Base-by-base conservation (phyloP, 2,113 vertebrate genomes). In the Urocolius indicus region DNA sequence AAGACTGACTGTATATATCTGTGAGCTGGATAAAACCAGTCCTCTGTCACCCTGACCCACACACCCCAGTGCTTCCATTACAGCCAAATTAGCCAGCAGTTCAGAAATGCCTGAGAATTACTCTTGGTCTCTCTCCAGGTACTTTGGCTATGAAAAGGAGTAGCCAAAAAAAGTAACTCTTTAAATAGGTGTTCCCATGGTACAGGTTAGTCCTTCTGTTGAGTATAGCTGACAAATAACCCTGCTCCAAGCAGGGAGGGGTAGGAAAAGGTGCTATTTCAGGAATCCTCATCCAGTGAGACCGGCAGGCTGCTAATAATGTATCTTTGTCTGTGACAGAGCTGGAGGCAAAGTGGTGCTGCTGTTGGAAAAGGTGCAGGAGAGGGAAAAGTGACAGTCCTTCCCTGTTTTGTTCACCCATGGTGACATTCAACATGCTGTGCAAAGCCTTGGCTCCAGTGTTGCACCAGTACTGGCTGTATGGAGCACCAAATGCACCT, bases 391-490 rank as follows among this genome's bases (percentile, higher is more conserved):
- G 19, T 41, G 34, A 19, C 8, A 19, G 38, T 49, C 15, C n/a
- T 51, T 84, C n/a, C 41, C 18, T 11, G 20, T 11, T 90, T 58
- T 46, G 11, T 38, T 29, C 32, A 82, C 29, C 55, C 29, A 15
- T 1, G 2, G 19, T 5, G 7, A 34, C 29, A 76, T 16, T 8
- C 0, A 0, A 41, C 2, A 1, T 36, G 13, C 27, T 15, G 18
- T 10, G 5, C 6, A 1, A 51, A 54, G 32, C 8, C 62, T n/a
- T 36, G 51, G 12, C 20, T 72, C 1, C 0, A 48, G 72, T 13
- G 58, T 4, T 0, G 2, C 32, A 22, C 5, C 2, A 0, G 16
- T 3, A 1, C 58, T 20, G 59, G 24, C 45, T 36, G 32, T 3
- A 1, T 11, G 22, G 43, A 58, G 24, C 58, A 73, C 38, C 17